A percentile compares a stretch with the other conserved stretches of the same genome.
Evolutionary conservation across 1,140 invertebrate genomes (phyloP).

Genomic region (Danaus melanippus): DNA sequence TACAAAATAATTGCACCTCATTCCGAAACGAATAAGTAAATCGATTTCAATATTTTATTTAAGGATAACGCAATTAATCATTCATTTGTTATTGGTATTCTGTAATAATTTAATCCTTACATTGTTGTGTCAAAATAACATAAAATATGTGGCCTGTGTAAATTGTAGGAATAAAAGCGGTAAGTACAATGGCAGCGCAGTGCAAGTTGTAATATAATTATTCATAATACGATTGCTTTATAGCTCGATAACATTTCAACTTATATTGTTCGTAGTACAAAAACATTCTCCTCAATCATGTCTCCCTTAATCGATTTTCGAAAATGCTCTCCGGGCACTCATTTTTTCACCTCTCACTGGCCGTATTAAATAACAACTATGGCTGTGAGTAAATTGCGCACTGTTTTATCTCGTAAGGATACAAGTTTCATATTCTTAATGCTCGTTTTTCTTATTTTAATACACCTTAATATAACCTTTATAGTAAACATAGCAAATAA

Average conservation of each 20-base stretch:
- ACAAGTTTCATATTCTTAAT: constrained; percentile 10
- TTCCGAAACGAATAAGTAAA: constrained; percentile 7
- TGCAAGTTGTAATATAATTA: constrained; percentile 45
- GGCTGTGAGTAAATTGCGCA: constrained; percentile 41
- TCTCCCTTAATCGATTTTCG: constrained; percentile 60
- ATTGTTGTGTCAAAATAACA: constrained; percentile 33
- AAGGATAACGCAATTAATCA: constrained; percentile 17
- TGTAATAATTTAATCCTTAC: constrained; percentile 35
- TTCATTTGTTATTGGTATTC: constrained; percentile 24
- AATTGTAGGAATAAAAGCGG: constrained; percentile 48
- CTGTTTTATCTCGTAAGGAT: constrained; percentile 28
- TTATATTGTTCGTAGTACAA: constrained; percentile 32
- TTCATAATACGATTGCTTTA: constrained; percentile 54
- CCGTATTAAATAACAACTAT: constrained; percentile 39
- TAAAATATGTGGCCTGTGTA: constrained; percentile 25
- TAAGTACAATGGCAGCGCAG: constrained; percentile 40
- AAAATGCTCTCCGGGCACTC: constrained; percentile 43
- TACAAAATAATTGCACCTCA: not conserved
- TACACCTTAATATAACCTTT: too few species aligned
- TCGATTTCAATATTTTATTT: constrained; percentile 22
- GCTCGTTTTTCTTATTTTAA: not conserved
- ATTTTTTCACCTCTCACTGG: constrained; percentile 44
- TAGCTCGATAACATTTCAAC: constrained; percentile 39
- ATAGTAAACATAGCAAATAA: too few species aligned
- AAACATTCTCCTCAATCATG: constrained; percentile 52